Base-by-base conservation (phyloP, 2,113 vertebrate genomes). In the Sialia sialis region DNA sequence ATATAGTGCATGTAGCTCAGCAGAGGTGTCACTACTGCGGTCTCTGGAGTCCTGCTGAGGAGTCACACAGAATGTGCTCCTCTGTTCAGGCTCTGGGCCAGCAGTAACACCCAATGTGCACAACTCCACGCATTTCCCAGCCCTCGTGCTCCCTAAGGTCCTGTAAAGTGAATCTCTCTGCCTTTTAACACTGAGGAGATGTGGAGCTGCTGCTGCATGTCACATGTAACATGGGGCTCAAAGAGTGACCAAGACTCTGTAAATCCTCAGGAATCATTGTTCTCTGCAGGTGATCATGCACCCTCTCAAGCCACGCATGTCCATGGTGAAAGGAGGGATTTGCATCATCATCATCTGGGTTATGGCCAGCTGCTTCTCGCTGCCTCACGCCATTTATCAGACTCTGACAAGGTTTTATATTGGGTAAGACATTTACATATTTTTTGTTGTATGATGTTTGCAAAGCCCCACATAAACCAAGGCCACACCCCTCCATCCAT, bases 341-440 rank as follows among this genome's bases (percentile, higher is more conserved):
- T 98, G 98, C 83, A 95, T 98, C 56, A 41, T 97, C 52, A 52
- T 98, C 58, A 98, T 98, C 91, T 98, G 98, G 98, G 96, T 98
- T 39, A 97, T 98, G 98, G 98, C 98, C 66, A 98, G 97, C 77
- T 98, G 98, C 88, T 98, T 98, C 96, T 98, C 98, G 1, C 94
- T 98, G 78, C 98, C 98, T 36, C 98, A 98, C 5, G 98, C 98
- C 25, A 95, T 98, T 75, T 98, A 98, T 63, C 98, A 98, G 97
- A 98, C 98, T 41, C 77, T 98, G 73, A 88, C 97, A 27, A 96
- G 90, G 48, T 97, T 98, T 93, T 96, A 98, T 48, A 97, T 97
- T 7, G 97, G 98, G 98, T 98, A 97, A 98, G 97, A 36, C 4
- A 4, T 70, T 81, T 51, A 39, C 52, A 30, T 20, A 23, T 27